These are phyloP conservation scores for Hippocampus zosterae DNA, from an alignment of 2,113 vertebrate genomes.

Conservation along the genomic window DNA sequence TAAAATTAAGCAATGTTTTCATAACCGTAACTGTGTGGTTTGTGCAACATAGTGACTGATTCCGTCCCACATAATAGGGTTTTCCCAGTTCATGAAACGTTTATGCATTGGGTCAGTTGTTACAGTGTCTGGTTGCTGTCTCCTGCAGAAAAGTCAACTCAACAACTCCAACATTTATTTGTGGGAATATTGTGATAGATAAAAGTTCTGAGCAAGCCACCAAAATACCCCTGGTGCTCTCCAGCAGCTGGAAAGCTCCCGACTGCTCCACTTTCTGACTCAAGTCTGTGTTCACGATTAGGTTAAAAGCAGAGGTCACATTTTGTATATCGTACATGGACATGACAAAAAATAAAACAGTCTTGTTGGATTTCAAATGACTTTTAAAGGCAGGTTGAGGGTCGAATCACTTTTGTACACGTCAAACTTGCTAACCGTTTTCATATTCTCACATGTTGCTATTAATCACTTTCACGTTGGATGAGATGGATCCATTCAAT, in stretches of 20 bases:
- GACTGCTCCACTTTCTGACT: not conserved
- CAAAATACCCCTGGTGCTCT: not conserved
- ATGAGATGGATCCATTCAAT: conserved; percentile 40
- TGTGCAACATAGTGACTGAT: conserved; percentile 6
- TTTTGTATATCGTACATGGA: not conserved
- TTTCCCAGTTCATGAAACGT: conserved; percentile 16
- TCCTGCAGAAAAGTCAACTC: conserved; percentile 11
- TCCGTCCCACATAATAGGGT: not conserved
- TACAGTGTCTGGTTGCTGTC: conserved; percentile 20
- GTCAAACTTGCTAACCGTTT: conserved; percentile 2
- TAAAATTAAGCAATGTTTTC: conserved; percentile 8
- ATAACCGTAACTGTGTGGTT: conserved; percentile 24
- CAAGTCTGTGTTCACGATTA: not conserved
- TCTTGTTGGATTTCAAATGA: not conserved
- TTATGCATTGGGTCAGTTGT: conserved; percentile 5
- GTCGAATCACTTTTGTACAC: not conserved
- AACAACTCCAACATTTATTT: conserved; percentile 10
- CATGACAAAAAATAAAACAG: not conserved
- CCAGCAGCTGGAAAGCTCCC: conserved; percentile 3
- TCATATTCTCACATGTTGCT: not conserved
- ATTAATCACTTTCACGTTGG: not conserved
- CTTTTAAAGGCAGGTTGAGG: not conserved
- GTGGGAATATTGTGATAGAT: conserved; percentile 3
- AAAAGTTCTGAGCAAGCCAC: not conserved
- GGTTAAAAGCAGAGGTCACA: conserved; percentile 3